These are phyloP conservation scores for Carpatolechia fugitivella DNA, from an alignment of 2,888 invertebrate genomes.

Conservation along the genomic window DNA sequence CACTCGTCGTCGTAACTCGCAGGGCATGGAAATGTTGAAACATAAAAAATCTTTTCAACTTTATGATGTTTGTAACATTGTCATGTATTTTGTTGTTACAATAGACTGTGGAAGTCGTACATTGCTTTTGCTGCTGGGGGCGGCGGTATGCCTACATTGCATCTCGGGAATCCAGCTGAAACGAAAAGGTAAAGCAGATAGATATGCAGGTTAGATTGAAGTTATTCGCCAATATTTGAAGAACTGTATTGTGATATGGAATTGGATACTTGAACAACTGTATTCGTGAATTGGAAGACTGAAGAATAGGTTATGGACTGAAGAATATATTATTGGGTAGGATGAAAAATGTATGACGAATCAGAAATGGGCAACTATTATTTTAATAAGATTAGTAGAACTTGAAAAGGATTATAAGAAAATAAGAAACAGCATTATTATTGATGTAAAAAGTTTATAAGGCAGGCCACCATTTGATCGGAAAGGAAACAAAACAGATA, in stretches of 20 bases:
- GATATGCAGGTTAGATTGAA: neutral
- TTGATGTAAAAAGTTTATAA: too few relatives aligned
- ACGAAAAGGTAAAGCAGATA: neutral
- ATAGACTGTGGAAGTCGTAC: neutral
- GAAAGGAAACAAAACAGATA: too few relatives aligned
- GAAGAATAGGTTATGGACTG: too few relatives aligned
- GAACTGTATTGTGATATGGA: neutral
- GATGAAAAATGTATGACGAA: too few relatives aligned
- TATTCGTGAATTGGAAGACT: neutral
- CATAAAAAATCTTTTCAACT: slow-evolving; percentile 43
- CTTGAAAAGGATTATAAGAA: too few relatives aligned
- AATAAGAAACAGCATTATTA: too few relatives aligned
- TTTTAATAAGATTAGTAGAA: too few relatives aligned
- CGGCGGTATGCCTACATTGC: slow-evolving; percentile 5
- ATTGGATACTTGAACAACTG: neutral
- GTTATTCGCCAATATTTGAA: neutral
- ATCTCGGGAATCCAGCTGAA: neutral
- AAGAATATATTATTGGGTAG: too few relatives aligned
- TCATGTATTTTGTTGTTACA: slow-evolving; percentile 22
- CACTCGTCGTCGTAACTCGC: slow-evolving; percentile 43
- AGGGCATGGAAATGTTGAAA: slow-evolving; percentile 41
- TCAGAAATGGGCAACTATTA: too few relatives aligned
- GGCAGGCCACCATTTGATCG: too few relatives aligned
- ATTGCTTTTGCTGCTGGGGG: slow-evolving; percentile 11
- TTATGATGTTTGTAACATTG: slow-evolving; percentile 40